Base-by-base conservation (phyloP, 2,113 vertebrate species). In the Pterocles burchelli region DNA sequence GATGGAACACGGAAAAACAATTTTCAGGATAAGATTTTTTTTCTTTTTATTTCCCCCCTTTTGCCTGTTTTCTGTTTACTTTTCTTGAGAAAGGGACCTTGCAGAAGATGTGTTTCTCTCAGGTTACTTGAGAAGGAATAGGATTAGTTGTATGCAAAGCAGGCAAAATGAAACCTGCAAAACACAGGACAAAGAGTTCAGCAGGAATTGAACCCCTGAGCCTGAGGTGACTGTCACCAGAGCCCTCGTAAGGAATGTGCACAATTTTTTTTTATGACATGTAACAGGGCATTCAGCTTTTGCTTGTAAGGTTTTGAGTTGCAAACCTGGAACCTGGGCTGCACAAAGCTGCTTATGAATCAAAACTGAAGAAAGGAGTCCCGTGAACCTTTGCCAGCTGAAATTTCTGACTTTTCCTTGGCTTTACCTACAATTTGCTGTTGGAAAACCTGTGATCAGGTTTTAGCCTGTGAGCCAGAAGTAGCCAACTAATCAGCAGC, bases 371-470 rank as follows among this genome's bases (percentile, higher is more conserved):
- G 63, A 77, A 92, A 63, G n/a, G 70, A 57, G 66, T 62, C 70
- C 49, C 5, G 0, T 68, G 68, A 95, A 89, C 21, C 36, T 24
- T 85, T 70, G 80, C 73, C 76, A 90, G 83, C 36, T 87, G 76
- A 85, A 89, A 68, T 73, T 65, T 89, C 58, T 92, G 76, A 20
- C 79, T 90, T 89, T 94, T 81, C 70, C 41, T 94, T 95, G 90
- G 66, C 86, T 94, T 93, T 76, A 51, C 85, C 54, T 87, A 33
- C 91, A 92, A 89, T 84, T 95, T 93, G 84, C 96, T 93, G 71
- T 76, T 94, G 88, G 89, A 93, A 94, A 94, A 82, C 72, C 90
- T 94, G n/a, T 93, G 94, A 93, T 94, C 89, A 84, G 43, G 54
- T 85, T 96, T 82, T 90, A 92, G 81, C 71, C 72, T 33, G 43